phyloP scores from a whole-genome alignment of 2,113 vertebrate genomes.

The Nannospalax galili region DNA sequence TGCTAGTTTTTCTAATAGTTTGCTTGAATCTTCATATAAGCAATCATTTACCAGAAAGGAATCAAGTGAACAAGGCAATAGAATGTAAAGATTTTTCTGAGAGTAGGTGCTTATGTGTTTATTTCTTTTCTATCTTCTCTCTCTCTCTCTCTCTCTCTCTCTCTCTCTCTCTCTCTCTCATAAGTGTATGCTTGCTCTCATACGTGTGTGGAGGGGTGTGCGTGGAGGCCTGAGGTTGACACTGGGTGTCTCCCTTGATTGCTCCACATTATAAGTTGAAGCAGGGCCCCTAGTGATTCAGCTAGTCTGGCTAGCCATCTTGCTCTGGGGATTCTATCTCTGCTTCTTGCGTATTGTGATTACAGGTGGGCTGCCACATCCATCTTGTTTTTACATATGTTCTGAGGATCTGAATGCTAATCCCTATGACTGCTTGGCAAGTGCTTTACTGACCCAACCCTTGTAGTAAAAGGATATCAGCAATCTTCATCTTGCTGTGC shows the following conservation, averaged over 20 bases:
- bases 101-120: background rate
- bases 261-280: too few relatives aligned
- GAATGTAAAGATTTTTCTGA: background rate
- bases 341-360: background rate
- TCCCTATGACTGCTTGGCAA: too few relatives aligned
- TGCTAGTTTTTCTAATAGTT: background rate
- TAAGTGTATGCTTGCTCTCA: background rate
- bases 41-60: background rate
- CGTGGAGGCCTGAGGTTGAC: background rate
- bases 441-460: too few relatives aligned
- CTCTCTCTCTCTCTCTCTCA: too few relatives aligned
- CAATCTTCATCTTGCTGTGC: background rate
- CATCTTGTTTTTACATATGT: too few relatives aligned
- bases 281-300: too few relatives aligned
- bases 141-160: background rate
- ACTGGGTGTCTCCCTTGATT: background rate
- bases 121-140: too few relatives aligned
- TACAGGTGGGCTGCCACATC: background rate
- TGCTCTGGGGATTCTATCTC: too few relatives aligned
- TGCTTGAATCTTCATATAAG: slow-evolving; percentile 47
- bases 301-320: too few relatives aligned
- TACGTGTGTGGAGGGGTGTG: background rate
- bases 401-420: background rate
- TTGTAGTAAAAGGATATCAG: background rate
- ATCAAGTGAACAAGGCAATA: background rate